Base-by-base conservation (phyloP, 2,113 vertebrate genomes). In the Dipodomys ordii region DNA sequence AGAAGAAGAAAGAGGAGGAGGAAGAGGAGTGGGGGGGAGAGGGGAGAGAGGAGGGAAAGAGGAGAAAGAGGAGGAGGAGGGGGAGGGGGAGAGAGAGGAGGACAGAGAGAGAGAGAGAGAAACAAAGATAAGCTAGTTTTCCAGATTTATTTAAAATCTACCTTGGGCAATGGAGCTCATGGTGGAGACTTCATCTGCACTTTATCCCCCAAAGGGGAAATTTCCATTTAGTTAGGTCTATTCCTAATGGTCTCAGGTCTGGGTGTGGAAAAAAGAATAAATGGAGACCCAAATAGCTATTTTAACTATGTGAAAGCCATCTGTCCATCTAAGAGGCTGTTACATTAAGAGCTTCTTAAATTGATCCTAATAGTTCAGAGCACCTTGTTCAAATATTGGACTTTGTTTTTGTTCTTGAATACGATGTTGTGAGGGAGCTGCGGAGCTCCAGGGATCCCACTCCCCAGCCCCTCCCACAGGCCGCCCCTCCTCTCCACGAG, bases 281-380 rank as follows among this genome's bases (percentile, higher is more conserved):
- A 57, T 69, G n/a, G 28, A 83, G 60, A 71, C 6, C 11, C 62
- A 53, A 0, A 1, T 46, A 49, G 39, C 16, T 35, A 30, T 60
- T 79, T 46, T 82, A 95, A 83, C 46, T 65, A 57, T 88, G 28
- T 64, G 32, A 89, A 94, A 94, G 20, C 69, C 74, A 53, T 73
- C 83, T n/a, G 19, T 71, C 73, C 90, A 46, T 64, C 44, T 67
- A 87, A 46, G 28, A 74, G 2, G 27, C 12, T 90, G 32, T 39
- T 87, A 84, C 84, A 69, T 84, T 82, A 81, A 65, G 82, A 10
- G 77, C 30, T 65, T 73, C 10, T 67, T 78, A 72, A 3, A 25
- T 22, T 6, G 25, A 78, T 79, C 76, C 27, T 78, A 86, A 64
- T 72, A 30, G 27, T 83, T 87, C 79, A 12, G 30, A 86, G 94